Base-by-base conservation (phyloP, 1,140 invertebrate genomes). In the Brevipalpus yothersi region DNA sequence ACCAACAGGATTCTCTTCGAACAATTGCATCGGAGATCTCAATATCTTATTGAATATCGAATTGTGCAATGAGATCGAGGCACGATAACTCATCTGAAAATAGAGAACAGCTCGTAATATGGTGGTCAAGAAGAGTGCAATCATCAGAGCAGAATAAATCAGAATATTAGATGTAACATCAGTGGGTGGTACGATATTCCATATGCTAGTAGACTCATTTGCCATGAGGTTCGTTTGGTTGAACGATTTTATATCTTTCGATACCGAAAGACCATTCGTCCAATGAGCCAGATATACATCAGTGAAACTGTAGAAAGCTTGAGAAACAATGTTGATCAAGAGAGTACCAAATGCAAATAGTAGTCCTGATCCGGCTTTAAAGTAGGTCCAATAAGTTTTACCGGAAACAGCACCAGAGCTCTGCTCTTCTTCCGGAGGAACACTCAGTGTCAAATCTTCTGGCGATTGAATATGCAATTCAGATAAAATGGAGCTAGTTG, bases 1-100 rank as follows among this genome's bases (percentile, higher is more conserved):
- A 57, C 75, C 75, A 53, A 79, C 78, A 4, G 84, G 81, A 69
- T 92, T 91, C 10, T 79, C 81, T 63, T 89, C 87, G 70, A 93
- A 94, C 71, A 93, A 93, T 12, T 77, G 74, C 77, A 91, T 88
- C 0, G 82, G 84, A 0, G 84, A 81, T 10, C 81, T 75, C 31
- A 87, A 78, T 1, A 95, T 78, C 53, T 80, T 80, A 10, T 72
- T 69, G 66, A 92, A 92, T 81, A 93, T 89, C 11, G 69, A 73
- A 66, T 91, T 83, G 67, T 94, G 89, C 2, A 89, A 72, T 31
- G 73, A 79, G 53, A 80, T 77, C 0, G 88, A 89, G 4, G 86
- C 81, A 43, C 76, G 72, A 73, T 88, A 82, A 58, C 85, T 86
- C 63, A 84, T 77, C 64, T 75, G 72, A 62, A 87, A 85, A 69